Evolutionary conservation across 2,113 vertebrate species (phyloP).

Genomic region (Muntiacus muntjak): DNA sequence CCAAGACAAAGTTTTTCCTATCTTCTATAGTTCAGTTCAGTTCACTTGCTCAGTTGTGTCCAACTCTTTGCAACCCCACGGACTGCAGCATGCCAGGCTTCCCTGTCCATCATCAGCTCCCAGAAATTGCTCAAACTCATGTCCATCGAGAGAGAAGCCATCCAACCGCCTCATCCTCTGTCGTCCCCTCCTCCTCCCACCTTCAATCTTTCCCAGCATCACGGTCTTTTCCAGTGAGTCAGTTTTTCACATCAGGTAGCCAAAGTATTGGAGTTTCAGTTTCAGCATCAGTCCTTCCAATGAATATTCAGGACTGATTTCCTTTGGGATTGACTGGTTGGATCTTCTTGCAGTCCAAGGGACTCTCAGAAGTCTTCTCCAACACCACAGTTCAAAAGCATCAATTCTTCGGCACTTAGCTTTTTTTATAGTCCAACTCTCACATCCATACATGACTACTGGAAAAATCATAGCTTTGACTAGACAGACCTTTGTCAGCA

Average conservation of each 20-base stretch:
- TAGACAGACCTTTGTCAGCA: rapidly evolving
- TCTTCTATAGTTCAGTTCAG: background rate
- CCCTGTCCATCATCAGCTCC: background rate
- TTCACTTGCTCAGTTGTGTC: background rate
- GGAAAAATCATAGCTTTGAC: background rate
- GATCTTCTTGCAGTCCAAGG: background rate
- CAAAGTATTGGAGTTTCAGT: background rate
- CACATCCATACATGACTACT: background rate
- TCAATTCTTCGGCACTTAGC: background rate
- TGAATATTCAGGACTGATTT: background rate
- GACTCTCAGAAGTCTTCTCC: background rate
- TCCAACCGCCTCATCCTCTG: background rate
- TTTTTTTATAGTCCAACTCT: background rate
- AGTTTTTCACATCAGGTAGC: background rate
- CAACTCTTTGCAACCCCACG: background rate
- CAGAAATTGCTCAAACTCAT: background rate
- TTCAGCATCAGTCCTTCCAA: background rate
- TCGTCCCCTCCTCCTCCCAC: background rate
- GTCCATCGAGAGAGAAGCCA: background rate
- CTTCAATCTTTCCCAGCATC: background rate
- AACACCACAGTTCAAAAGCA: background rate
- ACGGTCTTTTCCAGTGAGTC: background rate
- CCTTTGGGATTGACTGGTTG: background rate
- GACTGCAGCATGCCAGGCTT: background rate
- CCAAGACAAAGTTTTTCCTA: background rate